These are phyloP conservation scores for Crotophaga sulcirostris DNA, from an alignment of 2,113 vertebrate species.

Conservation along the genomic window DNA sequence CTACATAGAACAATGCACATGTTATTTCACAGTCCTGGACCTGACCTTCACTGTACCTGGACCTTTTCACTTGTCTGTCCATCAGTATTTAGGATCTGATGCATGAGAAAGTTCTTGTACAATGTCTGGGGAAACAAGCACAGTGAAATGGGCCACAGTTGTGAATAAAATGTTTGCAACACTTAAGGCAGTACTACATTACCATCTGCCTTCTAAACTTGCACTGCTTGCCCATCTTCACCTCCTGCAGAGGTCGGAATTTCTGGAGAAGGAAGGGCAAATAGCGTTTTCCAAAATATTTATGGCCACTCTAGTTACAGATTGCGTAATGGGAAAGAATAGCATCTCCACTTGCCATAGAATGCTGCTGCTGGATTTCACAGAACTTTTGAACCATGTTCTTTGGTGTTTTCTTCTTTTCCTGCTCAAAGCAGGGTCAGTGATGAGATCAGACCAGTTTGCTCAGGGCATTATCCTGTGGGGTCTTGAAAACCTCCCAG, in stretches of 20 bases:
- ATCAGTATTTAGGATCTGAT: neutral
- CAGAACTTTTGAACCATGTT: neutral
- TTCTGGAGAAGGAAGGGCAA: neutral
- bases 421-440: neutral
- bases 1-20: neutral
- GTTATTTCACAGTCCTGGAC: neutral
- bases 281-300: neutral
- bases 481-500: neutral
- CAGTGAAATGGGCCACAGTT: neutral
- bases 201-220: neutral
- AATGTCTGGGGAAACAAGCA: neutral
- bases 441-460: neutral
- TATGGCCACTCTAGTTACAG: neutral
- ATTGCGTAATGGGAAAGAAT: neutral
- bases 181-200: neutral
- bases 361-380: neutral
- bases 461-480: neutral
- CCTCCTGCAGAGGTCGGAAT: neutral
- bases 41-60: too few species aligned
- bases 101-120: neutral
- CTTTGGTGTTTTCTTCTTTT: neutral
- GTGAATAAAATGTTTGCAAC: neutral
- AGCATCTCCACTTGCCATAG: neutral
- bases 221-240: neutral
- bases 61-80: neutral